phyloP scores from a whole-genome alignment of 2,888 invertebrate genomes.

The Ligdia adustata region DNA sequence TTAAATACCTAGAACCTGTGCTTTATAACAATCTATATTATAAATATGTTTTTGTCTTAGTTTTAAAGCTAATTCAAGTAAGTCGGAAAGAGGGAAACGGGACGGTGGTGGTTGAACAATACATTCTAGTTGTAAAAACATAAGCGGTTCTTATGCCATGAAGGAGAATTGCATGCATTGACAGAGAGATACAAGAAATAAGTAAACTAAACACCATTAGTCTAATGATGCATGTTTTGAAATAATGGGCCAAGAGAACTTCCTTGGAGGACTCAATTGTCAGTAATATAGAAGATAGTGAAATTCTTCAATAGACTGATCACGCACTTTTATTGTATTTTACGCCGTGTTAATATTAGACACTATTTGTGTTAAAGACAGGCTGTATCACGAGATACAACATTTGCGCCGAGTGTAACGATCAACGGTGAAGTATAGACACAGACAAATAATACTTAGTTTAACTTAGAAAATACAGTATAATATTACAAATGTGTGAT shows the following conservation, averaged over 20 bases:
- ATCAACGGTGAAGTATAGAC: too few relatives aligned
- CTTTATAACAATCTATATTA: slow-evolving; percentile 83
- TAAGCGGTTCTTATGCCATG: slow-evolving; percentile 57
- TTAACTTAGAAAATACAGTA: too few relatives aligned
- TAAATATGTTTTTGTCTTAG: slow-evolving; percentile 74
- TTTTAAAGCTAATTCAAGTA: slow-evolving; percentile 78
- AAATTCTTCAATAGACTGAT: too few relatives aligned
- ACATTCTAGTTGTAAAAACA: slow-evolving; percentile 70
- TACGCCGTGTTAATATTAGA: too few relatives aligned
- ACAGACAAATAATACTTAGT: too few relatives aligned
- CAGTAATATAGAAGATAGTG: not conserved
- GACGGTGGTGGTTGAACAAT: slow-evolving; percentile 80
- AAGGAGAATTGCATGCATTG: slow-evolving; percentile 54
- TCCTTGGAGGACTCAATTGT: slow-evolving; percentile 46
- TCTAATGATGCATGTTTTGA: slow-evolving; percentile 22
- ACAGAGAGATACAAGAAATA: slow-evolving; percentile 30
- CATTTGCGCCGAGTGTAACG: too few relatives aligned
- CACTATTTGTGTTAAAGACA: too few relatives aligned
- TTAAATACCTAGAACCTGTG: slow-evolving; percentile 81
- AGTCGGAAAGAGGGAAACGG: slow-evolving; percentile 80
- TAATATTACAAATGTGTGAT: too few relatives aligned
- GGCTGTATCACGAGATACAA: too few relatives aligned
- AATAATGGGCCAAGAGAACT: slow-evolving; percentile 37
- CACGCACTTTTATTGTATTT: too few relatives aligned
- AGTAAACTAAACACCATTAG: slow-evolving; percentile 28